Evolutionary conservation across 1,140 invertebrate genomes (phyloP), one percentile per base, ranked within the genome.

Genomic region (Dufourea novaeangliae): DNA sequence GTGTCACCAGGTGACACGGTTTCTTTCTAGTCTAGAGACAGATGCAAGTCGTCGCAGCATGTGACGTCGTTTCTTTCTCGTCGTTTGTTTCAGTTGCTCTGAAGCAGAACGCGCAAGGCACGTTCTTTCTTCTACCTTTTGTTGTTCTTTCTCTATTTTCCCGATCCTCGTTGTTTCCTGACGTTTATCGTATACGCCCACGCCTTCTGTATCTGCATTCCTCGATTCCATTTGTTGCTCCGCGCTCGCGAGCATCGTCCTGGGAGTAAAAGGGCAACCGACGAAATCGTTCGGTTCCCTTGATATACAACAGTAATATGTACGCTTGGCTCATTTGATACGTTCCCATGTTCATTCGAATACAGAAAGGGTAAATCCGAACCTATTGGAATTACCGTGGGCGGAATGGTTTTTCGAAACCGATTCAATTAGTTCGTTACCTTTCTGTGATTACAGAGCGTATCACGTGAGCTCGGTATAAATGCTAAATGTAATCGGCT

Each of bases 21-120:
- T 85, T 87, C 86, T 86, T 90, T 90, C 90, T 91, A 91, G 88
- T 91, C 90, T 88, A 90, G 87, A 89, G 86, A 88, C 86, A 83
- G 83, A 87, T 79, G 79, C 76, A 82, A 87, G 85, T 78, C 82
- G 82, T 84, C 70, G 72, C 78, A 86, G 85, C 78, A 74, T 72
- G 56, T 54, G 82, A 81, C 71, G 75, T 74, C 72, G 57, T 80
- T 80, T 77, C 72, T 72, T 77, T 79, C 71, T 84, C 67, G 44
- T 74, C 41, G 34, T 81, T 84, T 70, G 54, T 74, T 79, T 71
- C 72, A 27, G 44, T 52, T 34, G 41, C 8, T 37, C 29, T 32
- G 29, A 25, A 56, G 17, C 41, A 37, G 80, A 66, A 78, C 57
- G 25, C 22, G 62, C 22, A 22, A 50, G 37, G 27, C 62, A 57